Evolutionary conservation across 2,888 invertebrate species (phyloP), one percentile per base, ranked within the genome.

Genomic region (Amphimallon solstitiale): DNA sequence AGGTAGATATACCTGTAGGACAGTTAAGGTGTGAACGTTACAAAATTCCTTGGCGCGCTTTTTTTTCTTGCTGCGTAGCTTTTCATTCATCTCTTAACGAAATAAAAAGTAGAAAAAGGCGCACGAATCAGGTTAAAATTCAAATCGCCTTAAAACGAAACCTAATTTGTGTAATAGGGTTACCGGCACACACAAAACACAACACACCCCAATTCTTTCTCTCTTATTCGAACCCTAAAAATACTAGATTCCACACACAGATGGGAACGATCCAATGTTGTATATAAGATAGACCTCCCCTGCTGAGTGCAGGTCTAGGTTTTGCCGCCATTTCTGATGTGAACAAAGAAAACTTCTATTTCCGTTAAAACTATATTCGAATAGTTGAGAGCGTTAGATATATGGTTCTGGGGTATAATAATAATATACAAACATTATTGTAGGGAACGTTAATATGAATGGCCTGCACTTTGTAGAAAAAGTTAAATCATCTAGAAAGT

Each of bases 161-260:
- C 51, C 40, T 51, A 63, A 51, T 63, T 63, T 63, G 49, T 63
- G 51, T 63, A 63, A 63, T 63, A 43, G 63, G 63, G 63, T 63
- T 63, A 63, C 56, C 43, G 21, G 56, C 17, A 23, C n/a, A n/a
- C n/a, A n/a, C n/a, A n/a, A n/a, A n/a, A n/a, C n/a, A n/a, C 51
- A 45, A 45, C 56, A 43, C 43, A 59, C 56, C 56, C 56, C 9
- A 29, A 29, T 43, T 43, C 12, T 59, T 59, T 59, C 15, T 21
- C 19, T 43, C 23, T 43, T 43, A 5, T 15, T 43, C 56, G 19
- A 15, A 59, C 56, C 56, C 56, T 40, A 59, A 45, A n/a, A 3
- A 6, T 43, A 43, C 23, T 23, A 23, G 56, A 40, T 21, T 21
- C n/a, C n/a, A n/a, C n/a, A n/a, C 10, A 59, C 56, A 43, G 23